Percentiles rank a stretch among this genome's conserved stretches.
These are phyloP conservation scores for Euschistus heros DNA, from an alignment of 1,140 invertebrate genomes.

Conservation along the genomic window DNA sequence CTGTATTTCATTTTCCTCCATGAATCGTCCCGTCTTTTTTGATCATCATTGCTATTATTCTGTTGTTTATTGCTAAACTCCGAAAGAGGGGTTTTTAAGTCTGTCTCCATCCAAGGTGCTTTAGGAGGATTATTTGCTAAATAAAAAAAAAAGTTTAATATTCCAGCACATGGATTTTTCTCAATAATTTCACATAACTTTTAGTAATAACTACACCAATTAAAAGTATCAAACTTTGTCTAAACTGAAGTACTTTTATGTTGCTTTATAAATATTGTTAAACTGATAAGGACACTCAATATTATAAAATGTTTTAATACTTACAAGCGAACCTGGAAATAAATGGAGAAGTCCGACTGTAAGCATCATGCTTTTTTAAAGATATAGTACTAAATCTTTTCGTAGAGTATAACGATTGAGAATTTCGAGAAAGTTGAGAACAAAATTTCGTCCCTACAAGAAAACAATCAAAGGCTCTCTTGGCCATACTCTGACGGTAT, in stretches of 20 bases:
- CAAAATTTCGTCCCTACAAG: not conserved
- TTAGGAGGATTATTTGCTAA: not conserved
- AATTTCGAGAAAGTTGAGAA: not conserved
- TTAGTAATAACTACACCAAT: too few species aligned
- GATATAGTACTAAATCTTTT: not conserved
- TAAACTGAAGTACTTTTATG: too few species aligned
- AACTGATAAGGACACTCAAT: too few species aligned
- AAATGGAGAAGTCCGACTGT: not conserved
- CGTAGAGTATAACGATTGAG: not conserved
- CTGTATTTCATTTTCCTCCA: constrained; percentile 46
- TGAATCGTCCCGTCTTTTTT: constrained; percentile 39
- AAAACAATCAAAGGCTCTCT: not conserved
- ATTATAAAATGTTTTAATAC: not conserved
- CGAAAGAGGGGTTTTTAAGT: constrained; percentile 11
- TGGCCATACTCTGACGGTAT: not conserved
- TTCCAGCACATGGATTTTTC: not conserved
- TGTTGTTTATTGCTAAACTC: not conserved
- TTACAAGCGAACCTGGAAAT: not conserved
- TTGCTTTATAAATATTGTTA: too few species aligned
- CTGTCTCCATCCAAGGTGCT: constrained; percentile 19
- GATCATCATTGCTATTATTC: constrained; percentile 33
- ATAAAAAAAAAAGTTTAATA: not conserved
- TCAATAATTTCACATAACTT: not conserved
- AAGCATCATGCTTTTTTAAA: not conserved
- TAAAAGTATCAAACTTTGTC: too few species aligned